phyloP scores from a whole-genome alignment of 2,113 vertebrate species.

The Pelvicachromis taeniatus region DNA sequence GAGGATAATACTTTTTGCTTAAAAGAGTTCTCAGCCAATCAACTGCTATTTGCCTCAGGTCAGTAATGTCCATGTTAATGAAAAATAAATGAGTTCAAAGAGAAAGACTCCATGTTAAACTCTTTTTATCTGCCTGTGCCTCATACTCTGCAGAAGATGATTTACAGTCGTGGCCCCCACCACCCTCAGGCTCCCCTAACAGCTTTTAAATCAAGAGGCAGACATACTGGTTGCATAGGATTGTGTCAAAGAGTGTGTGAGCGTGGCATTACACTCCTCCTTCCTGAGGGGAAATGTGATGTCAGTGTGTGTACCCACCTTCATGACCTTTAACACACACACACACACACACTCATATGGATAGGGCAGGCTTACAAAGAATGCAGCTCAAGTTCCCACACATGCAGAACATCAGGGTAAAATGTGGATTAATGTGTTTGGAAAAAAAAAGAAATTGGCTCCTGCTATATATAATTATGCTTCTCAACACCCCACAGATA shows the following conservation, averaged over 20 bases:
- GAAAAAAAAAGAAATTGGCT: not conserved
- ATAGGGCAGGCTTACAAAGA: not conserved
- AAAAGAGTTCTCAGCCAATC: not conserved
- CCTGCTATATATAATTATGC: slow-evolving; percentile 5
- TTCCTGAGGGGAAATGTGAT: slow-evolving; percentile 1
- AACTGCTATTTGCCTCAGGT: not conserved
- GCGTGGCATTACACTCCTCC: not conserved
- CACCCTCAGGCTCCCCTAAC: slow-evolving; percentile 21
- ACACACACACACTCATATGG: not conserved
- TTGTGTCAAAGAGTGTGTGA: not conserved
- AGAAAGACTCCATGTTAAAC: slow-evolving; percentile 43
- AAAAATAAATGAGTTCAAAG: slow-evolving; percentile 52
- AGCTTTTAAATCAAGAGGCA: not conserved
- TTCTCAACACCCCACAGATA: not conserved
- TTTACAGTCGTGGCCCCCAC: slow-evolving; percentile 24
- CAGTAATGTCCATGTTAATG: slow-evolving; percentile 8
- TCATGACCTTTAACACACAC: not conserved
- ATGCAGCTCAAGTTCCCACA: slow-evolving; percentile 34
- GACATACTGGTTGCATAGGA: not conserved
- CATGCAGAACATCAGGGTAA: not conserved
- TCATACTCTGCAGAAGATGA: slow-evolving; percentile 36
- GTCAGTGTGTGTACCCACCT: not conserved
- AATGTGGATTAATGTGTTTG: not conserved
- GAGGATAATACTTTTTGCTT: not conserved
- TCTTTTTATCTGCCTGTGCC: slow-evolving; percentile 21